Conservation (phyloP, 2,888 invertebrate genomes). For the Eupithecia tripunctaria region DNA sequence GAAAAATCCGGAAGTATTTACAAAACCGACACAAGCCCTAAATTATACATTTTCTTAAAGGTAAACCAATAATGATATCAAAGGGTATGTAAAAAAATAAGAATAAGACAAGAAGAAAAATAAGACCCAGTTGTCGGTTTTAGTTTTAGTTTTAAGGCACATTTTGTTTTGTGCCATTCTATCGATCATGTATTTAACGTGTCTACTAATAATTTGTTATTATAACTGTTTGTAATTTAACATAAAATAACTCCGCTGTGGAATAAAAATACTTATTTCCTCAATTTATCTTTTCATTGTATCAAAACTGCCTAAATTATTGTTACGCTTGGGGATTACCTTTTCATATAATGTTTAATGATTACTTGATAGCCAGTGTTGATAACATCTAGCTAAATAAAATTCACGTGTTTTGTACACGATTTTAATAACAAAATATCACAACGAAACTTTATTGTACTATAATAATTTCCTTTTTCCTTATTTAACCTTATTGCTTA, state of each 20-base stretch:
- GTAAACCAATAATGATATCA: not conserved
- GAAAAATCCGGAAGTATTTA: not conserved
- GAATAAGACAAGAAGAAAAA: not conserved
- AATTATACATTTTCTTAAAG: not conserved
- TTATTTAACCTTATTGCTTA: not conserved
- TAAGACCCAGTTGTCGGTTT: not conserved
- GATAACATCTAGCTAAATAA: conserved; percentile 8
- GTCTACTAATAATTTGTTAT: not conserved
- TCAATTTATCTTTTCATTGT: conserved; percentile 25
- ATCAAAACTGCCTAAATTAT: not conserved
- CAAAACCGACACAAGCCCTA: not conserved
- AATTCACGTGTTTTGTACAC: conserved; percentile 14
- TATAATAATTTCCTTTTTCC: not conserved
- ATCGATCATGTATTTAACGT: not conserved
- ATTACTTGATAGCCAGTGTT: not conserved
- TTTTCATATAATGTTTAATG: not conserved
- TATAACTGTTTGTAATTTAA: not conserved
- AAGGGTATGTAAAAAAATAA: not conserved
- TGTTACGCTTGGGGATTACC: conserved; percentile 4
- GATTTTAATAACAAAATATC: not conserved
- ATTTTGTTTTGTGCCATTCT: not conserved
- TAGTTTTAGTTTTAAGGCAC: not conserved
- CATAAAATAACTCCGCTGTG: conserved; percentile 19
- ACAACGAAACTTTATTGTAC: not conserved
- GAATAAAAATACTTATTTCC: conserved; percentile 30